phyloP scores from a whole-genome alignment of 53 echinoderm and acorn worm genomes.

The Holothuria scabra region DNA sequence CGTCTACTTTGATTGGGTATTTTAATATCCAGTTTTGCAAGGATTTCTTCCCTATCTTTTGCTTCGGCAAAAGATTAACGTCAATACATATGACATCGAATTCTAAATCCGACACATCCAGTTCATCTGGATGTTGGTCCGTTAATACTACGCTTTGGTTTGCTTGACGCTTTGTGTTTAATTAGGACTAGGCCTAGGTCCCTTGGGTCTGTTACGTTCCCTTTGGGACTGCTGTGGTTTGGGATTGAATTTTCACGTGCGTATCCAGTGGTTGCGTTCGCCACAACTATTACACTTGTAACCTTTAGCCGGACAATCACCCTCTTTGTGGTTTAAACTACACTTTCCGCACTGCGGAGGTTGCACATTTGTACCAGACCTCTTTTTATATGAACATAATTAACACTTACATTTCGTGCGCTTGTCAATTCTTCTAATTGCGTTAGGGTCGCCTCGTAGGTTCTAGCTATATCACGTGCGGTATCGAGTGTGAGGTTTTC shows the following conservation, averaged over 20 bases:
- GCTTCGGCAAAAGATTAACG: too few relatives aligned
- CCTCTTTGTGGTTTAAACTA: neutral
- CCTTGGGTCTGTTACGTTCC: neutral
- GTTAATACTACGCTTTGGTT: too few relatives aligned
- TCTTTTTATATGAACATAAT: neutral
- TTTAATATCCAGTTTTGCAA: neutral
- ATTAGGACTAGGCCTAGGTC: too few relatives aligned
- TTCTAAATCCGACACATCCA: too few relatives aligned
- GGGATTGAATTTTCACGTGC: too few relatives aligned
- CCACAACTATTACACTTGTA: neutral
- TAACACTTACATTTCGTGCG: conserved; percentile 34
- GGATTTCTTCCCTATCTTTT: too few relatives aligned
- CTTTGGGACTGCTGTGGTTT: conserved; percentile 10
- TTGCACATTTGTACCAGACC: neutral
- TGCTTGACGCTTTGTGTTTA: neutral
- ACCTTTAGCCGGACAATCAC: conserved; percentile 8
- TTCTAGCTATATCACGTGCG: neutral
- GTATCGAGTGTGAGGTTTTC: conserved; percentile 56
- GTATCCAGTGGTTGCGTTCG: conserved; percentile 7
- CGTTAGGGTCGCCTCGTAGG: conserved; percentile 48
- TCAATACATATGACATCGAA: too few relatives aligned
- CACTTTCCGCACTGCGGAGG: neutral
- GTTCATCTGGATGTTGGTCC: neutral
- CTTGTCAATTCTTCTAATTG: conserved; percentile 46
- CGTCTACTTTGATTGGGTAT: neutral